Evolutionary conservation across 2,113 vertebrate species (phyloP), one percentile per base, ranked within the genome.

Genomic region (Merops nubicus): DNA sequence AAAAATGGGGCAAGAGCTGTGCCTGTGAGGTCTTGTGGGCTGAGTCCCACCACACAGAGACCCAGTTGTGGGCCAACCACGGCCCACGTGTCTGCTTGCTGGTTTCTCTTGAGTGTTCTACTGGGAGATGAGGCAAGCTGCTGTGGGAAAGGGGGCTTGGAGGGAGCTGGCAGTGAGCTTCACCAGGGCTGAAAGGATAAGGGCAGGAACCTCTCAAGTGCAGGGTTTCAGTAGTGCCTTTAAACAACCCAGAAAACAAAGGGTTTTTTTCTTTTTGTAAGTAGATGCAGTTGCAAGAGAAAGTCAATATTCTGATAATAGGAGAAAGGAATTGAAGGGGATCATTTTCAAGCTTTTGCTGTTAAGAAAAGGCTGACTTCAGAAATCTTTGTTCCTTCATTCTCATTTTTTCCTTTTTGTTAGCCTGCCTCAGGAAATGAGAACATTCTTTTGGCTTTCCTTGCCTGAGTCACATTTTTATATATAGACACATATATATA

Each of bases 361-460:
- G 15, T 59, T 92, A 51, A 92, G 43, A 89, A 95, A 89, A 94
- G 79, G 65, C 76, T 91, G 69, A 89, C 34, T 96, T 95, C 75
- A 5, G 29, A 92, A 92, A 73, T 92, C 90, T 89, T 84, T 93
- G 93, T 94, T 95, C 77, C 68, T 94, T 88, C 16, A 8, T 94
- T 96, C 92, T 85, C 42, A 33, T 95, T 93, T 95, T 96, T 94
- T 78, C 73, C 65, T 93, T 94, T 92, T 92, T 97, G 73, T 95
- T 95, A 87, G 87, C 54, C 62, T 87, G 59, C 69, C 50, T 94
- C 96, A 95, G 96, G 97, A 97, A 97, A 95, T 95, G 96, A 97
- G 96, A 91, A 96, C 97, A 96, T 97, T 97, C 94, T 95, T 97
- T 94, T 96, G 96, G 91, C 86, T 95, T 94, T 91, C 86, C 7